Conservation (phyloP, 2,113 vertebrate genomes). For the Phaetusa simplex region DNA sequence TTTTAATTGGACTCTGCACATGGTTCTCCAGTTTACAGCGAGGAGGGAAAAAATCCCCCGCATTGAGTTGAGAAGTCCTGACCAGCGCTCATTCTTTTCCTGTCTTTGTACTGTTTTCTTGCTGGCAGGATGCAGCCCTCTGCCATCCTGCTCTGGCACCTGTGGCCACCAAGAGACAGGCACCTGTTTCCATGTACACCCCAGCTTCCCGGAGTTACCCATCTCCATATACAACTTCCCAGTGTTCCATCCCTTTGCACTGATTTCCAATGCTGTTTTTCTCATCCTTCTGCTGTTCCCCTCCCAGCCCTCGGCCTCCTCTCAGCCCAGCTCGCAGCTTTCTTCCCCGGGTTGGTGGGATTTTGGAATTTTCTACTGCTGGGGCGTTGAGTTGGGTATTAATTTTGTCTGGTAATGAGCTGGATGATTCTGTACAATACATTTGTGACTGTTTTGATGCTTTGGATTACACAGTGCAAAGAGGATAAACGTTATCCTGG, state of each 20-base stretch:
- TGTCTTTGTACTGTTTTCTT: background rate
- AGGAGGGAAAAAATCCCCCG: background rate
- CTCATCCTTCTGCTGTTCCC: background rate
- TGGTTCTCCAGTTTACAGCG: background rate
- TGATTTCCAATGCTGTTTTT: background rate
- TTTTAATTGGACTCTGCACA: background rate
- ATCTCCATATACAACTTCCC: background rate
- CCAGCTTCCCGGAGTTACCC: background rate
- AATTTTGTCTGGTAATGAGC: background rate
- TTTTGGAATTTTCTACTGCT: background rate
- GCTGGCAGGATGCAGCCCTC: background rate
- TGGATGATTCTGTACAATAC: background rate
- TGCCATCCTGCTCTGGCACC: background rate
- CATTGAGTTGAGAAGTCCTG: background rate
- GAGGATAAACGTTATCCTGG: conserved; percentile 13
- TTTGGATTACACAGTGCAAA: background rate
- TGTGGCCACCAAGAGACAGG: background rate
- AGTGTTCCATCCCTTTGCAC: background rate
- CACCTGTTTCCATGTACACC: background rate
- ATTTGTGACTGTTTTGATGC: background rate
- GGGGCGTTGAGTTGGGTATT: background rate
- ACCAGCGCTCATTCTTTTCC: background rate
- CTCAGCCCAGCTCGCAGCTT: background rate
- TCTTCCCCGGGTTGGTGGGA: background rate
- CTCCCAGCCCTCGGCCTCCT: background rate